phyloP scores from a whole-genome alignment of 2,888 invertebrate genomes.

The Synanthedon myopaeformis region DNA sequence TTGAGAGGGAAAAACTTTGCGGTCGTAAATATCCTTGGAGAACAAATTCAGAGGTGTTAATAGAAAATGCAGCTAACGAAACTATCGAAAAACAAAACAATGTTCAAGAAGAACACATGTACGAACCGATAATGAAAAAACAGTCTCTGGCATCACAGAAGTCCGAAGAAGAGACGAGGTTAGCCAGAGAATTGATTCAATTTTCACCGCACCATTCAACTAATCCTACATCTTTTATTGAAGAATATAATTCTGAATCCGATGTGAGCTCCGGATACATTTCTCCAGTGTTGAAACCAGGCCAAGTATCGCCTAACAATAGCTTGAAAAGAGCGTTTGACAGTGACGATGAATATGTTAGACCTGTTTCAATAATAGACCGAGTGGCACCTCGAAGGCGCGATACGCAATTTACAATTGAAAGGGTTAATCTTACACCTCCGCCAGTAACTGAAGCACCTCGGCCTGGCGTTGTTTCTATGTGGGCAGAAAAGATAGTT shows the following conservation, averaged over 20 bases:
- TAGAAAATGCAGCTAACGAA: constrained; percentile 34
- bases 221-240: constrained; percentile 25
- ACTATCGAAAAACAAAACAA: constrained; percentile 12
- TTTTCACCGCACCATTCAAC: constrained; percentile 40
- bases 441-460: constrained; percentile 59
- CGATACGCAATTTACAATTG: constrained; percentile 38
- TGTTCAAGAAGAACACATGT: constrained; percentile 26
- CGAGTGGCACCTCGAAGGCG: constrained; percentile 44
- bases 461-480: constrained; percentile 44
- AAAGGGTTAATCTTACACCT: constrained; percentile 57
- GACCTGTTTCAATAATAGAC: constrained; percentile 48
- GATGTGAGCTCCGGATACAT: constrained; percentile 44
- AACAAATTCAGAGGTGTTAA: constrained; percentile 13
- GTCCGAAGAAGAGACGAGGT: constrained; percentile 14
- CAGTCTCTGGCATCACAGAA: constrained; percentile 18
- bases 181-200: constrained; percentile 46
- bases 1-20: constrained; percentile 80
- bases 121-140: constrained; percentile 33
- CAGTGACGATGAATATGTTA: constrained; percentile 49
- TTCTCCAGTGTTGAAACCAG: constrained; percentile 17
- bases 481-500: constrained; percentile 63
- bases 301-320: constrained; percentile 6
- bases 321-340: constrained; percentile 15
- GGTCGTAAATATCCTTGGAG: constrained; percentile 83
- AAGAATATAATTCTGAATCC: constrained; percentile 31